Evolutionary conservation across 2,113 vertebrate genomes (phyloP).

Genomic region (Psammodynastes pulverulentus): DNA sequence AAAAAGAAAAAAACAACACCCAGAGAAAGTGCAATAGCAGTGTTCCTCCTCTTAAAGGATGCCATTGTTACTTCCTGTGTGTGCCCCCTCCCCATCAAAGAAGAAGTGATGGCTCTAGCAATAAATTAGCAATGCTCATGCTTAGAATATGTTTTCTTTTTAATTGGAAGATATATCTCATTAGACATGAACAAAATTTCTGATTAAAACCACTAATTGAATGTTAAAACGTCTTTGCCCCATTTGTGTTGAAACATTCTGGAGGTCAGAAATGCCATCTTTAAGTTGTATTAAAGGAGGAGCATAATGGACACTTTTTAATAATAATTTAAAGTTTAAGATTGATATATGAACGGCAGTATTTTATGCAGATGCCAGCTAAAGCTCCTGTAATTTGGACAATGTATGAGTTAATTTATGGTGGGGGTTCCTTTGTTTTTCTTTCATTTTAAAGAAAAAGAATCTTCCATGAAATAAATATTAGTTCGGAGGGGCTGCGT

Average conservation of each 20-base stretch:
- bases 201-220: constrained; percentile 45
- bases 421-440: neutral
- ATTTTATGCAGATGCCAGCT: neutral
- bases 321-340: constrained; percentile 12
- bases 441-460: neutral
- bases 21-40: neutral
- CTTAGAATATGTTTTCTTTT: constrained; percentile 33
- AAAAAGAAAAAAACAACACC: neutral
- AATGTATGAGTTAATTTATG: neutral
- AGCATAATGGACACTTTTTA: neutral
- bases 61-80: neutral
- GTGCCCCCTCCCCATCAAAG: neutral
- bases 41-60: constrained; percentile 23
- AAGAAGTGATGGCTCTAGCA: neutral
- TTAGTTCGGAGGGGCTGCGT: neutral
- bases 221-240: constrained; percentile 43
- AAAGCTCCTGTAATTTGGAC: neutral
- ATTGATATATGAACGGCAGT: neutral
- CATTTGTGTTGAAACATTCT: constrained; percentile 38
- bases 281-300: neutral
- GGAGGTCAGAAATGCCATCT: neutral
- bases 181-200: constrained; percentile 38
- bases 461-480: constrained; percentile 22
- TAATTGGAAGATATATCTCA: constrained; percentile 43
- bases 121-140: neutral